These are phyloP conservation scores for Pontoporia blainvillei DNA, from an alignment of 2,113 vertebrate genomes.

Conservation along the genomic window DNA sequence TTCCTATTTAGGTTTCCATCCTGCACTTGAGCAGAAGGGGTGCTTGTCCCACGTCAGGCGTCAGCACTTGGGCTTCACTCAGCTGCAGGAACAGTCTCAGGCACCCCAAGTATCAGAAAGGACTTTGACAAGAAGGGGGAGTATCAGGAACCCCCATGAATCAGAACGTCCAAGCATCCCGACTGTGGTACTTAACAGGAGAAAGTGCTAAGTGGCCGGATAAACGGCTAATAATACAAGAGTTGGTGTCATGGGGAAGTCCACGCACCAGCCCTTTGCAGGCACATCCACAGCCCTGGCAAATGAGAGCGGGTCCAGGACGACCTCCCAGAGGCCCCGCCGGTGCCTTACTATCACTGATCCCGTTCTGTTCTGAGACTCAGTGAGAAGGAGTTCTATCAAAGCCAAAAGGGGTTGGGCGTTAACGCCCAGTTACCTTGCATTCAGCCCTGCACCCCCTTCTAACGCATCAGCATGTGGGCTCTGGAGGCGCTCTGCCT, in stretches of 20 bases:
- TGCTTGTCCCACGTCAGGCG: background rate
- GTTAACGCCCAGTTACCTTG: background rate
- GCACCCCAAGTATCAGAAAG: too few species aligned
- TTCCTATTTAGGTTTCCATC: background rate
- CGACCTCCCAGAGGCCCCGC: background rate
- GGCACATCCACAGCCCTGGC: background rate
- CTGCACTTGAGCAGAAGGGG: background rate
- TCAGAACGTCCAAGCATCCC: background rate
- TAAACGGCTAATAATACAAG: background rate
- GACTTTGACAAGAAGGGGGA: background rate
- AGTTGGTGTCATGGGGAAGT: background rate
- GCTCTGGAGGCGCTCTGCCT: background rate
- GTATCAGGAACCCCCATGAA: background rate
- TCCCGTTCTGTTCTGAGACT: background rate
- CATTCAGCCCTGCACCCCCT: background rate
- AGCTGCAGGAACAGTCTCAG: background rate
- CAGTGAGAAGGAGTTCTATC: background rate
- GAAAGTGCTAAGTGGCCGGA: background rate
- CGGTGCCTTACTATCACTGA: fast-evolving
- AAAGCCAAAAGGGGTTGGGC: too few species aligned
- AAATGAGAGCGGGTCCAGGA: background rate
- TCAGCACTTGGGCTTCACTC: background rate
- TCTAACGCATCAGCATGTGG: background rate
- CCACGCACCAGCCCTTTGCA: too few species aligned
- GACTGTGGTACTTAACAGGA: background rate